Evolutionary conservation across 2,888 invertebrate genomes (phyloP).

Genomic region (Drosophila pegasa): DNA sequence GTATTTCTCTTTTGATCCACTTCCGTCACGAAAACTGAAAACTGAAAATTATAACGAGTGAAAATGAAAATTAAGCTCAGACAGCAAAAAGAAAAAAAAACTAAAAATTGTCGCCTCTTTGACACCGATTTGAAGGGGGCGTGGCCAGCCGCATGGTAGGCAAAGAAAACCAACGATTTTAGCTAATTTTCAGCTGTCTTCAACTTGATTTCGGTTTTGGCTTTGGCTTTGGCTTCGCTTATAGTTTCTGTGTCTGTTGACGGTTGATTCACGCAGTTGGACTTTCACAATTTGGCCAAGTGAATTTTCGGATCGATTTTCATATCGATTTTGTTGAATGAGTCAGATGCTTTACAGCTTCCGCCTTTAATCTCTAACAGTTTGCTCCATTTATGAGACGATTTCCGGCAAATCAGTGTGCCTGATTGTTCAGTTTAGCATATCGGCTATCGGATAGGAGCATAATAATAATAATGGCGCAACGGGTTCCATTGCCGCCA

Average conservation of each 20-base stretch:
- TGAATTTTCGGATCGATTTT: slow-evolving; percentile 1
- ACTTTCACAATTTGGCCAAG: slow-evolving; percentile 53
- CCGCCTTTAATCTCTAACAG: slow-evolving; percentile 44
- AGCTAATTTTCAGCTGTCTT: slow-evolving; percentile 20
- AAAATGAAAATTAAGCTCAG: slow-evolving; percentile 53
- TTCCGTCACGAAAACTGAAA: slow-evolving; percentile 67
- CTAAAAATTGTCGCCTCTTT: slow-evolving; percentile 16
- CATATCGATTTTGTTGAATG: slow-evolving; percentile 17
- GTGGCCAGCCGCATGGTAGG: slow-evolving; percentile 3
- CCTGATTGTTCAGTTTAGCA: slow-evolving; percentile 36
- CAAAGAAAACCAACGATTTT: neutral
- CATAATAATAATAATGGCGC: slow-evolving; percentile 39
- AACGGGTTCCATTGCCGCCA: slow-evolving; percentile 57
- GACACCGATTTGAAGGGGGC: slow-evolving; percentile 30
- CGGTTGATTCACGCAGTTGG: slow-evolving; percentile 35
- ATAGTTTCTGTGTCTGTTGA: neutral
- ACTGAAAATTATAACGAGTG: slow-evolving; percentile 61
- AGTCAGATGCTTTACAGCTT: slow-evolving; percentile 41
- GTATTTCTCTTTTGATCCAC: slow-evolving; percentile 71
- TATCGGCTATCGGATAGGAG: slow-evolving; percentile 26
- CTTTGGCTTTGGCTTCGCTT: slow-evolving; percentile 16
- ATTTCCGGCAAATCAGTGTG: slow-evolving; percentile 54
- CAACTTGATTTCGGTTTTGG: neutral
- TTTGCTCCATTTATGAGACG: slow-evolving; percentile 47
- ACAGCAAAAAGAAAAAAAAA: slow-evolving; percentile 7